Evolutionary conservation across 1,140 invertebrate genomes (phyloP), one percentile per base, ranked within the genome.

Genomic region (Euglossa dilemma): DNA sequence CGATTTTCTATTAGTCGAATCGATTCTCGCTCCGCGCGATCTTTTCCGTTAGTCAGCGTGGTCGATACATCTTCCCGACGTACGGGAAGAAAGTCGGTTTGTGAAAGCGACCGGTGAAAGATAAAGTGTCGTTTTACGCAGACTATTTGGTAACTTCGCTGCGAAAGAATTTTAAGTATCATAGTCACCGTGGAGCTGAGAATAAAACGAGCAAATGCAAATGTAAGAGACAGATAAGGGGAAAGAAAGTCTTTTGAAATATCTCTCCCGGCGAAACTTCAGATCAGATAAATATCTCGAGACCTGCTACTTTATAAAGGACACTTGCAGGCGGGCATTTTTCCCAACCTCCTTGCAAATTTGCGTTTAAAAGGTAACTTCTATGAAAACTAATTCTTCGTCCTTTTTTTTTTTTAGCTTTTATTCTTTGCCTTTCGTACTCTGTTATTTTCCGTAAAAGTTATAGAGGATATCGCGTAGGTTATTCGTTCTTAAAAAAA

Each of bases 41-140:
- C 25, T 18, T 45, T 63, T 7, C 18, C 12, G 6, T 20, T 36
- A 11, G 45, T 45, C 20, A 54, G 7, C 9, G 47, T 9, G 67
- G 63, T 73, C 69, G n/a, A 71, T 69, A 5, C 56, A n/a, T 61
- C 56, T 14, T 20, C 14, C 14, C 54, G 61, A 12, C 54, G 56
- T 25, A 7, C 12, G 28, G 8, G 16, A 77, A 66, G 75, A 77
- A 77, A 67, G 75, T 77, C 23, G 23, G 28, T 16, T 47, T 18
- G 75, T 45, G 63, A 67, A 77, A 67, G 50, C 28, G 36, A 25
- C 4, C 36, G 50, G 16, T 20, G 16, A 20, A n/a, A 66, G 63
- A 67, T 45, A 45, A 14, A 54, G 20, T 18, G 61, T 1, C 45
- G 36, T 5, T 36, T 52, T 36, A 28, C 23, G 28, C 20, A 36